phyloP scores from a whole-genome alignment of 2,888 invertebrate genomes.

The Chymomyza caudatula region DNA sequence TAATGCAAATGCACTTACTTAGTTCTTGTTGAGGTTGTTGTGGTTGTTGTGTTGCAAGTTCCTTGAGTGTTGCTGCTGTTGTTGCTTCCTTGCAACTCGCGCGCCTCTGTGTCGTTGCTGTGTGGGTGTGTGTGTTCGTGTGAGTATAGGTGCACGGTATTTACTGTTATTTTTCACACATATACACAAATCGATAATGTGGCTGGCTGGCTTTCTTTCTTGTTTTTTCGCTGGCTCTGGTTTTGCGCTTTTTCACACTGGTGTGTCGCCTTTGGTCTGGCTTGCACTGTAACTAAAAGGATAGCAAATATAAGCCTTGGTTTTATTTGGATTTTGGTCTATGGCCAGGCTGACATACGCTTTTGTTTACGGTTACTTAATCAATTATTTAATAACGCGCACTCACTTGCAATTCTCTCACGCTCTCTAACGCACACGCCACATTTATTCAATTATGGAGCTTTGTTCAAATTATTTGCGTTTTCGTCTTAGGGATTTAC shows the following conservation, averaged over 20 bases:
- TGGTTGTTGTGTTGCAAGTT: not conserved
- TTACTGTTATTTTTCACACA: constrained; percentile 61
- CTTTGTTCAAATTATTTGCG: constrained; percentile 8
- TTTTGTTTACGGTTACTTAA: constrained; percentile 58
- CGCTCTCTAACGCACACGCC: constrained; percentile 24
- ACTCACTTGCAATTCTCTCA: constrained; percentile 19
- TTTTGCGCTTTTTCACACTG: not conserved
- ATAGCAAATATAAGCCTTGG: not conserved
- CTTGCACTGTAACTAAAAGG: not conserved
- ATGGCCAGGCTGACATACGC: constrained; percentile 15
- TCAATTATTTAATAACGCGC: constrained; percentile 58
- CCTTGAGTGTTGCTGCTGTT: constrained; percentile 15
- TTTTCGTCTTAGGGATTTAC: constrained; percentile 8
- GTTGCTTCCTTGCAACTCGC: not conserved
- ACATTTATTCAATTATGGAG: constrained; percentile 41
- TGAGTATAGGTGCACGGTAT: constrained; percentile 40
- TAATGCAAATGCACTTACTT: constrained; percentile 60
- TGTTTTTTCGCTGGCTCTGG: constrained; percentile 1
- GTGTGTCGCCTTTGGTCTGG: not conserved
- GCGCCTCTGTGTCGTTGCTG: constrained; percentile 26
- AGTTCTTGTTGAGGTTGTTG: constrained; percentile 15
- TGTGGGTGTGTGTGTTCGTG: constrained; percentile 16
- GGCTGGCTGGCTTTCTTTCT: constrained; percentile 6
- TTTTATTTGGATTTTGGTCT: not conserved
- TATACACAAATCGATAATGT: constrained; percentile 68